Evolutionary conservation across 2,113 vertebrate genomes (phyloP).

Genomic region (Typhlomys cinereus): DNA sequence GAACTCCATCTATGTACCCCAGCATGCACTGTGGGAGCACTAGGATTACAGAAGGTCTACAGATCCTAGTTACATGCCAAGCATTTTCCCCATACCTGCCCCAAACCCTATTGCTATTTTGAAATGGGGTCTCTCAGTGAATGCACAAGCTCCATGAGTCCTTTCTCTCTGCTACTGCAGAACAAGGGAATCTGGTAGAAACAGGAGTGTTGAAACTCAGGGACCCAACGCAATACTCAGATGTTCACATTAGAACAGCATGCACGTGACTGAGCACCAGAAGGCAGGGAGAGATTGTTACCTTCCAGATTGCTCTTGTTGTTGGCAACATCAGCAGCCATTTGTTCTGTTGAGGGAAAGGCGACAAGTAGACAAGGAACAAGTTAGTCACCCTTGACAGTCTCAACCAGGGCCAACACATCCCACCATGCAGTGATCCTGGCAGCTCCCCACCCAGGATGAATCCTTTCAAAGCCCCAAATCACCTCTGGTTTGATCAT

Average conservation of each 20-base stretch:
- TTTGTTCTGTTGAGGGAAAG: constrained; percentile 89
- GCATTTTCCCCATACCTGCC: too few species aligned
- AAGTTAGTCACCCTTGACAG: not conserved
- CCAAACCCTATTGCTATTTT: too few species aligned
- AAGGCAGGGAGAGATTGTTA: constrained; percentile 63
- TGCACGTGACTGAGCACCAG: rapidly evolving
- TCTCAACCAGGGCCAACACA: not conserved
- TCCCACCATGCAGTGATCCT: not conserved
- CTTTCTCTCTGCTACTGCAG: too few species aligned
- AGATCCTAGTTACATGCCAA: too few species aligned
- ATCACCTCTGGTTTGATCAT: constrained; percentile 88
- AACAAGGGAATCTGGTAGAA: too few species aligned
- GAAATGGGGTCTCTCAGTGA: too few species aligned
- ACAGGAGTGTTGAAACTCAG: too few species aligned
- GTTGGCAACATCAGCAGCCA: constrained; percentile 91
- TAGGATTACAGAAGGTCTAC: not conserved
- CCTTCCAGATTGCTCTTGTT: constrained; percentile 93
- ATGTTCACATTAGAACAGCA: too few species aligned
- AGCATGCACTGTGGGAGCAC: too few species aligned
- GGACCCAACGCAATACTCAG: too few species aligned
- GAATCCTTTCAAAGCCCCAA: not conserved
- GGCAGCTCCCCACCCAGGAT: not conserved
- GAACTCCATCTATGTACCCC: not conserved
- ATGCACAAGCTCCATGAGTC: too few species aligned
- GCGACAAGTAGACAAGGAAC: not conserved